Evolutionary conservation across 2,113 vertebrate species (phyloP).

Genomic region (Pluvialis apricaria): DNA sequence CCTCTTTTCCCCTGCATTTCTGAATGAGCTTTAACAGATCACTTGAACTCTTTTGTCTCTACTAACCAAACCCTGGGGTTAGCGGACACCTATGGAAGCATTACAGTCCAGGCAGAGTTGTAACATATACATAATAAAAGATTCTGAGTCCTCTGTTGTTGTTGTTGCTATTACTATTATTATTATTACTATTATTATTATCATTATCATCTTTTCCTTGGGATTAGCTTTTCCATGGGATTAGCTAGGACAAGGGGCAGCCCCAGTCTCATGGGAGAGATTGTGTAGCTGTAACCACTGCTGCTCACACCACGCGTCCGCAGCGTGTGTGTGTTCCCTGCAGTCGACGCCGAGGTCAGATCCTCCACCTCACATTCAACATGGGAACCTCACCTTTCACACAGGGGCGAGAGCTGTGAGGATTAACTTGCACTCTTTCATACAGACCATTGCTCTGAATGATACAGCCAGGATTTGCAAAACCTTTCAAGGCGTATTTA

Average conservation of each 20-base stretch:
- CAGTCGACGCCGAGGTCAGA: rapidly evolving
- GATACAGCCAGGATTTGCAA: not conserved
- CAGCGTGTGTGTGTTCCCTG: not conserved
- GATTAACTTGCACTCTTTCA: not conserved
- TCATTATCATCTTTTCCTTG: not conserved
- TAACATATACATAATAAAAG: rapidly evolving
- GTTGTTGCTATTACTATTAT: not conserved
- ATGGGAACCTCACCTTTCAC: not conserved
- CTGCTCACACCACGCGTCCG: rapidly evolving
- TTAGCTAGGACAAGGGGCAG: not conserved
- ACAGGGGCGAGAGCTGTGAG: rapidly evolving
- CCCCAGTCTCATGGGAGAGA: not conserved
- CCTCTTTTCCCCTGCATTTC: not conserved
- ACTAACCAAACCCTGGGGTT: not conserved
- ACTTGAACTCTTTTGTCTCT: not conserved
- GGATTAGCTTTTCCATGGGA: not conserved
- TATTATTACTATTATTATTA: not conserved
- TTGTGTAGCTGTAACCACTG: not conserved
- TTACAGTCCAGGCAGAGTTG: not conserved
- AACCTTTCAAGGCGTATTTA: not conserved
- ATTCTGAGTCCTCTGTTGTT: not conserved
- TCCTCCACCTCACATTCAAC: not conserved
- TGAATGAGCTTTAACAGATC: not conserved
- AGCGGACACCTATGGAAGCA: not conserved
- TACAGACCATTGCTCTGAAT: not conserved